Base-by-base conservation (phyloP, 1,140 invertebrate species). In the Amphibalanus amphitrite region DNA sequence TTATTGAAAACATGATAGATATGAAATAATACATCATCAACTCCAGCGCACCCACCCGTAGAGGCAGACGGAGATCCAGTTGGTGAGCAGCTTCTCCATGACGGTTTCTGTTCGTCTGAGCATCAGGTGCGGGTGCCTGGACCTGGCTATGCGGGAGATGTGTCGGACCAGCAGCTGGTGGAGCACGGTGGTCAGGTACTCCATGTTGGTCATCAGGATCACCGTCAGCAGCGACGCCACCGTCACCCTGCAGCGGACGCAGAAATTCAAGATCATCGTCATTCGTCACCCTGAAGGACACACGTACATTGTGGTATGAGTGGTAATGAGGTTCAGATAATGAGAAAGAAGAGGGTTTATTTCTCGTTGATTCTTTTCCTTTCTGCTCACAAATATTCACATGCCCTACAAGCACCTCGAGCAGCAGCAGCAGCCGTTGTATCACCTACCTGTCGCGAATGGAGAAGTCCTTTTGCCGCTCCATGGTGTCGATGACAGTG, bases 41-140 rank as follows among this genome's bases (percentile, higher is more conserved):
- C n/a, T n/a, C n/a, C n/a, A n/a, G n/a, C n/a, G n/a, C 15, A 15
- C 64, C 80, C 97, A 98, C 78, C 93, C 91, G 80, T 97, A 97
- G 89, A 99, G 92, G 77, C 93, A 94, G 69, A 99, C 86, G 0
- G 95, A 92, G 87, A 99, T 91, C 92, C 96, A 99, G 80, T 99
- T 98, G 1, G 95, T 95, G 3, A 99, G 93, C 99, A 95, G 4
- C 95, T 98, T 38, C 33, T 38, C 33, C 33, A 38, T 38, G 33
- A 38, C 33, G 33, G 33, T 38, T 15, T 38, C 33, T 38, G 33
- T 38, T 4, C 93, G 85, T 28, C 93, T 83, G 20, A 96, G 80
- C 92, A 96, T 95, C 29, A 95, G 79, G 77, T 95, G 92, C 0
- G 93, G 93, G 82, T 95, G 90, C 77, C 94, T 95, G 6, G 88